Evolutionary conservation across 1,140 invertebrate genomes (phyloP).

Genomic region (Drosophila navojoa): DNA sequence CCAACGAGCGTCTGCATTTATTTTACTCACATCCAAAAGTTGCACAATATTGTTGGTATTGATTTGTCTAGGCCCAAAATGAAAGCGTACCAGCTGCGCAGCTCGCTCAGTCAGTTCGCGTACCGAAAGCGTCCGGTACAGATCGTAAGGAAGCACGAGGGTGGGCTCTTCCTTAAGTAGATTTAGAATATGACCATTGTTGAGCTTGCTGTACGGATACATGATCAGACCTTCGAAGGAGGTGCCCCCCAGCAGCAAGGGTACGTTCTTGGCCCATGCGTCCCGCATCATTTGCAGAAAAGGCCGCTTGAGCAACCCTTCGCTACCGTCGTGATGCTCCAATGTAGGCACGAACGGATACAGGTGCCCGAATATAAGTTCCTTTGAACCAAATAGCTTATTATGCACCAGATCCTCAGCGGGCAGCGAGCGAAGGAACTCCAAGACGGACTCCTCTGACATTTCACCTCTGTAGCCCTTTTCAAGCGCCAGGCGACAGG

Average conservation of each 20-base stretch:
- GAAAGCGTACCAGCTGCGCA: slow-evolving; percentile 30
- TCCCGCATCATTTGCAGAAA: slow-evolving; percentile 57
- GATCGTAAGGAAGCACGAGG: slow-evolving; percentile 53
- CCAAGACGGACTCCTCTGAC: slow-evolving; percentile 67
- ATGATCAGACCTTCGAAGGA: slow-evolving; percentile 74
- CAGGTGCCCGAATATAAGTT: slow-evolving; percentile 50
- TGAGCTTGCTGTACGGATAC: slow-evolving; percentile 47
- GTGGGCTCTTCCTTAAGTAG: slow-evolving; percentile 45
- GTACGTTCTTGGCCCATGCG: slow-evolving; percentile 76
- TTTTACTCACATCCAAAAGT: slow-evolving; percentile 53
- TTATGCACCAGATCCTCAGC: slow-evolving; percentile 84
- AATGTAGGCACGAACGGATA: slow-evolving; percentile 69
- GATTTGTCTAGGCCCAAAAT: slow-evolving; percentile 56
- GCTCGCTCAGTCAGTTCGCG: slow-evolving; percentile 26
- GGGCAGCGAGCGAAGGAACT: slow-evolving; percentile 85
- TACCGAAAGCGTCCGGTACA: slow-evolving; percentile 28
- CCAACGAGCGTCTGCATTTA: not conserved
- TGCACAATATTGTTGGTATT: slow-evolving; percentile 51
- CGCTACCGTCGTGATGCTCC: slow-evolving; percentile 41
- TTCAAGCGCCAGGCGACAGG: slow-evolving; percentile 43
- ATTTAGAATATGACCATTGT: slow-evolving; percentile 53
- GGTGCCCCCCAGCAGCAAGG: slow-evolving; percentile 80
- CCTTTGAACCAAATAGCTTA: slow-evolving; percentile 33
- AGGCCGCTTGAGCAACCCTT: slow-evolving; percentile 38
- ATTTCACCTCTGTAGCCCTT: slow-evolving; percentile 62